Conservation (phyloP, 2,888 invertebrate genomes). For the Tinea trinotella region DNA sequence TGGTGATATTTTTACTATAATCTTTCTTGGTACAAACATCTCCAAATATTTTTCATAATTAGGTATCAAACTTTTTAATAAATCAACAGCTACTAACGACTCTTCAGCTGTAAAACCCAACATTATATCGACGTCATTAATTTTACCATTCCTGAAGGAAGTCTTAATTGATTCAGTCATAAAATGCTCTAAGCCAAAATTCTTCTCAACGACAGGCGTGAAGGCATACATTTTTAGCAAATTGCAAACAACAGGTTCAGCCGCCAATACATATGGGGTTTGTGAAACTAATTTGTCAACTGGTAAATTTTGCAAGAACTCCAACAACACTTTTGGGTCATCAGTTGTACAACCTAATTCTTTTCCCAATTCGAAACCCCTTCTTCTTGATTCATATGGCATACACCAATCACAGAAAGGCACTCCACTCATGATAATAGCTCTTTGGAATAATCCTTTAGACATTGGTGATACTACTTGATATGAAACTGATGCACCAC, state of each 20-base stretch:
- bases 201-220: slow-evolving; percentile 31
- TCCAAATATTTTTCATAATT: slow-evolving; percentile 27
- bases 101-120: slow-evolving; percentile 78
- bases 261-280: slow-evolving; percentile 21
- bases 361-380: slow-evolving; percentile 30
- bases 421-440: slow-evolving; percentile 41
- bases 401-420: slow-evolving; percentile 30
- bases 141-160: slow-evolving; percentile 38
- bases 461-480: slow-evolving; percentile 43
- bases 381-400: slow-evolving; percentile 27
- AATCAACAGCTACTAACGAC: slow-evolving; percentile 38
- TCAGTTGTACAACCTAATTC: slow-evolving; percentile 29
- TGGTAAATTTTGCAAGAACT: slow-evolving; percentile 30
- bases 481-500: slow-evolving; percentile 32
- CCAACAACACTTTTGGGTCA: slow-evolving; percentile 29
- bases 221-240: slow-evolving; percentile 25
- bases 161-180: slow-evolving; percentile 27
- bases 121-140: slow-evolving; percentile 71
- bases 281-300: slow-evolving; percentile 27
- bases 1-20: slow-evolving; percentile 22
- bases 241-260: slow-evolving; percentile 21
- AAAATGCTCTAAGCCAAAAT: slow-evolving; percentile 29
- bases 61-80: slow-evolving; percentile 20
- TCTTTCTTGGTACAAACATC: slow-evolving; percentile 28
- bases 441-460: slow-evolving; percentile 39